Evolutionary conservation across 2,113 vertebrate species (phyloP), one percentile per base, ranked within the genome.

Genomic region (Pollimyrus isidori): DNA sequence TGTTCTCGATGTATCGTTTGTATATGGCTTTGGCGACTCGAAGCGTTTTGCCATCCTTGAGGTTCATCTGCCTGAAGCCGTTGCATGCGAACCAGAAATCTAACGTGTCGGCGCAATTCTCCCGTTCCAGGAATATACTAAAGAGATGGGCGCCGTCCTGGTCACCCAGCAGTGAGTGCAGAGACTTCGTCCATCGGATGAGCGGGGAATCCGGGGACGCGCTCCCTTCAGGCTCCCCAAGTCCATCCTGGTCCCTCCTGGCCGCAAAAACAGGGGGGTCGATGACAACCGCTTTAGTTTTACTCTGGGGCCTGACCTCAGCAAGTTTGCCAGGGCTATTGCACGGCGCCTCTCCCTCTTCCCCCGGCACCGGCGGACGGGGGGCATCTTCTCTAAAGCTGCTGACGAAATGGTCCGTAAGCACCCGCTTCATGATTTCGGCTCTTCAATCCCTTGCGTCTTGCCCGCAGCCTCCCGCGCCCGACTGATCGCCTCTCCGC

Each of bases 31-130:
- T 99, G 96, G 98, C 98, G 39, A 99, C 97, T 92, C 98, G 92
- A 6, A 96, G 95, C 91, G 98, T 99, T 96, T 99, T 99, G 96
- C 96, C 93, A 94, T 99, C 98, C 96, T 97, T 97, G 91, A 98
- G 95, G 97, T 98, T 97, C 98, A 99, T 99, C 92, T 98, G 98
- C 94, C 98, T 95, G 96, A 99, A 99, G n/a, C 98, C 98, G 83
- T 98, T 99, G 95, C 98, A 99, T 93, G 98, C 98, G 89, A 99
- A 99, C 98, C 98, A 99, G 91, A 99, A 99, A 94, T 99, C 98
- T 92, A 99, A 94, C n/a, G 97, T 95, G 94, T 99, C 98, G 92
- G 97, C 98, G 39, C 97, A 97, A 93, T 97, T 97, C 93, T 98
- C 97, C 87, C 96, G 96, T 94, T 99, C 97, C 96, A 99, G 93